phyloP scores from a whole-genome alignment of 2,797 vertebrate species.

The Streptopelia turtur region DNA sequence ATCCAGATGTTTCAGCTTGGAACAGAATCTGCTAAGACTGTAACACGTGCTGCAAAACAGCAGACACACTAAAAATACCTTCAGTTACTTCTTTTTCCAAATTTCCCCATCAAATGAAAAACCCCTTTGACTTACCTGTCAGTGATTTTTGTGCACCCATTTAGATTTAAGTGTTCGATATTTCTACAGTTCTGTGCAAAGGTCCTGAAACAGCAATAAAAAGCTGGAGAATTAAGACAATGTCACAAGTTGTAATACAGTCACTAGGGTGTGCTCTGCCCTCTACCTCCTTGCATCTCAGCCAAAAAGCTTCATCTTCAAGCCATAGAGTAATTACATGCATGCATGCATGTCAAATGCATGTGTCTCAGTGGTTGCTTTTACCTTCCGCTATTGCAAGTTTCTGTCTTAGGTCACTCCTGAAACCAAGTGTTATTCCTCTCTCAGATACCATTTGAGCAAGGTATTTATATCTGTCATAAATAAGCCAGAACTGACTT shows the following conservation, averaged over 20 bases:
- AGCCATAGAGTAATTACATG: not conserved
- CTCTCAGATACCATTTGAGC: not conserved
- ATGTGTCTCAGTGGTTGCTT: not conserved
- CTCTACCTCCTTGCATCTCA: not conserved
- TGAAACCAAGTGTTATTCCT: not conserved
- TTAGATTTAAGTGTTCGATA: conserved; percentile 94
- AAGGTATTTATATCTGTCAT: not conserved
- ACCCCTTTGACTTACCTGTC: conserved; percentile 80
- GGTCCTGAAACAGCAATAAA: conserved; percentile 80
- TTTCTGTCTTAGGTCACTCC: not conserved
- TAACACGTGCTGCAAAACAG: conserved; percentile 88
- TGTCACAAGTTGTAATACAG: not conserved
- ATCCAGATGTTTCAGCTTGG: conserved; percentile 94
- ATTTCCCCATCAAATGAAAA: not conserved
- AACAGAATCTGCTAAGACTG: conserved; percentile 96
- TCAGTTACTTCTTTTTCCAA: conserved; percentile 58
- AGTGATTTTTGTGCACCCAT: conserved; percentile 97
- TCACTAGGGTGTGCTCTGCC: conserved; percentile 31
- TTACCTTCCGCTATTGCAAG: not conserved
- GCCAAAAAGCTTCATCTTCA: not conserved
- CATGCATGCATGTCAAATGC: not conserved
- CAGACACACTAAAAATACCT: conserved; percentile 70
- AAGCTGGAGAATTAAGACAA: not conserved
- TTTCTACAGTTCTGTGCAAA: conserved; percentile 98
- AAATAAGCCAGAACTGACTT: not conserved